Percentiles rank a stretch among this genome's conserved stretches.
Conservation (phyloP, 2,888 invertebrate species). For the Hypselothyrea guttata region DNA sequence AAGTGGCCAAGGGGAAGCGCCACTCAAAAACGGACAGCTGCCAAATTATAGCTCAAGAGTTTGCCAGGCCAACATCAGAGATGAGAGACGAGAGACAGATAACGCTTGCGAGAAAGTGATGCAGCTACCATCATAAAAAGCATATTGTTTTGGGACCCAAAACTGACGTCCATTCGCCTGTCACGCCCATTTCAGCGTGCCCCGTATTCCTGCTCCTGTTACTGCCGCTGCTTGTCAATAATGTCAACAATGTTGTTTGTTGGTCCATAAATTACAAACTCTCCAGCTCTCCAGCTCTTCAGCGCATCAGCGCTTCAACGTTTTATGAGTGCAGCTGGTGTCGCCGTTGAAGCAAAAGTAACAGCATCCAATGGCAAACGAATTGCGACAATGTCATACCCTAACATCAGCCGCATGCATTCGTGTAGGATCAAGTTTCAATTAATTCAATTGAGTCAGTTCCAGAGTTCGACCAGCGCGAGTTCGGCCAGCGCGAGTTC, state of each 20-base stretch:
- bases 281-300: conserved; percentile 1
- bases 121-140: conserved; percentile 37
- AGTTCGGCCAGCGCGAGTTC: no score
- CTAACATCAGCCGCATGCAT: conserved; percentile 4
- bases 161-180: conserved; percentile 30
- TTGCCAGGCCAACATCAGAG: not conserved
- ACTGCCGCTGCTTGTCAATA: conserved; percentile 67
- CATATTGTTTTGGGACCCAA: conserved; percentile 53
- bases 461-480: no score
- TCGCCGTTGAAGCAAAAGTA: conserved; percentile 24
- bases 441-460: no score
- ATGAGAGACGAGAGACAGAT: not conserved
- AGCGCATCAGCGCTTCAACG: conserved; percentile 18
- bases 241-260: conserved; percentile 76
- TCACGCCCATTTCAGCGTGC: conserved; percentile 28
- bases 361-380: conserved; percentile 11
- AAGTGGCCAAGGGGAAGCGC: conserved; percentile 1
- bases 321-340: conserved; percentile 53
- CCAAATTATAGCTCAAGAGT: conserved; percentile 50
- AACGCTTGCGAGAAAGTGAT: not conserved
- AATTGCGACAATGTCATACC: not conserved
- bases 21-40: conserved; percentile 54
- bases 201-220: conserved; percentile 4
- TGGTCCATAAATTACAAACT: conserved; percentile 70
- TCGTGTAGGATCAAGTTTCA: no score